Conservation (phyloP, 1,140 invertebrate genomes). For the Zelostemma sp. region DNA sequence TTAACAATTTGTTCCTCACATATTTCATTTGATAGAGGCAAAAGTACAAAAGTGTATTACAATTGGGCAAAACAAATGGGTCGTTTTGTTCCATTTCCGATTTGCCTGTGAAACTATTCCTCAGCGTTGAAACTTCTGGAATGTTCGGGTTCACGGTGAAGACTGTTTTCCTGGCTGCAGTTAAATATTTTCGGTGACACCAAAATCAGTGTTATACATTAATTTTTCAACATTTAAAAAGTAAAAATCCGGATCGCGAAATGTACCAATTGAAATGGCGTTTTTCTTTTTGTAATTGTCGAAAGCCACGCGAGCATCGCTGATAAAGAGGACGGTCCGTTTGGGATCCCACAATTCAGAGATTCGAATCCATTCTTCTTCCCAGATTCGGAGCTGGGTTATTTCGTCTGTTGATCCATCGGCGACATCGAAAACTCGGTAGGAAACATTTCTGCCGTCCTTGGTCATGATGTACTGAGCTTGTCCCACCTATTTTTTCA, state of each 20-base stretch:
- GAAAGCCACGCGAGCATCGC: conserved; percentile 62
- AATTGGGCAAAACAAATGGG: conserved; percentile 61
- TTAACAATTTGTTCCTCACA: conserved; percentile 9
- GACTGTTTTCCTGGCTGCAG: conserved; percentile 60
- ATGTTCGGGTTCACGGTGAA: conserved; percentile 68
- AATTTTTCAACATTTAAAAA: conserved; percentile 1
- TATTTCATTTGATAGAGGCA: conserved; percentile 5
- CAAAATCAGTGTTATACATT: conserved; percentile 5
- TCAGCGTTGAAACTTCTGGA: conserved; percentile 54
- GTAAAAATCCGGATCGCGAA: conserved; percentile 4
- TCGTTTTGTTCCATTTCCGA: conserved; percentile 49
- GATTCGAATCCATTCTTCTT: conserved; percentile 61
- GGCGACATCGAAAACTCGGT: conserved; percentile 57
- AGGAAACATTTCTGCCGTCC: conserved; percentile 57
- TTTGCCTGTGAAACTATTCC: conserved; percentile 21
- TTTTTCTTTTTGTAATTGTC: conserved; percentile 61
- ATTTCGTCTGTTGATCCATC: conserved; percentile 51
- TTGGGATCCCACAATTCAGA: conserved; percentile 60
- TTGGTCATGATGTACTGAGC: conserved; percentile 58
- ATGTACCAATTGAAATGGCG: conserved; percentile 52
- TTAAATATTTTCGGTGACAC: conserved; percentile 7
- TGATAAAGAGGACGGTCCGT: conserved; percentile 62
- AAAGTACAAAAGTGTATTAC: conserved; percentile 46
- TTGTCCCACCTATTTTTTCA: conserved; percentile 52
- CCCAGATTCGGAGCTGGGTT: conserved; percentile 58